Percentiles rank a stretch among this genome's conserved stretches.
Conservation (phyloP, 2,888 invertebrate genomes). For the Eudemis profundana region DNA sequence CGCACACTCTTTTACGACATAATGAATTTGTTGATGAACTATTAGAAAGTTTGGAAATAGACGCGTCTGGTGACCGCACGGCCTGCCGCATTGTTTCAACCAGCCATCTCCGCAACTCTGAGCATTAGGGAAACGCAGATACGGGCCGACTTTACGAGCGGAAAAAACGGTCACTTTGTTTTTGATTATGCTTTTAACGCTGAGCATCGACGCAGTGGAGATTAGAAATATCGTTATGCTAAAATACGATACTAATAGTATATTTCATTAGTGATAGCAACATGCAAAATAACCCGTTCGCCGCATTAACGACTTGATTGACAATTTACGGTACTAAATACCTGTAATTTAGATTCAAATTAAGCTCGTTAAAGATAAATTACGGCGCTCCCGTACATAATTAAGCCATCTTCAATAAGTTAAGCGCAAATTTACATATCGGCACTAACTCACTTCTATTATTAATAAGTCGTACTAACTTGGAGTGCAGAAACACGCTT, state of each 20-base stretch:
- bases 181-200: conserved; percentile 11
- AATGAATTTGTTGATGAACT: conserved; percentile 86
- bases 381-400: conserved; percentile 59
- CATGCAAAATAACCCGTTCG: conserved; percentile 37
- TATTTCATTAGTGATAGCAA: conserved; percentile 29
- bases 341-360: conserved; percentile 44
- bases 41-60: conserved; percentile 84
- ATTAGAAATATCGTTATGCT: conserved; percentile 8
- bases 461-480: conserved; percentile 71
- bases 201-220: neutral
- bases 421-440: conserved; percentile 76
- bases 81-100: conserved; percentile 36
- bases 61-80: conserved; percentile 75
- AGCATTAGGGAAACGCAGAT: conserved; percentile 18
- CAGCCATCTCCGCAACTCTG: neutral
- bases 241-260: neutral
- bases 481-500: conserved; percentile 57
- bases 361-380: conserved; percentile 44
- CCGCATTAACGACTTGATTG: conserved; percentile 39
- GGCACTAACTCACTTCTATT: conserved; percentile 64
- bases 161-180: conserved; percentile 12
- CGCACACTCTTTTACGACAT: conserved; percentile 83
- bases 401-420: conserved; percentile 71
- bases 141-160: conserved; percentile 9
- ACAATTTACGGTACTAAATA: conserved; percentile 43